Conservation (phyloP, 1,140 invertebrate species). For the Oryctes rhinoceros region DNA sequence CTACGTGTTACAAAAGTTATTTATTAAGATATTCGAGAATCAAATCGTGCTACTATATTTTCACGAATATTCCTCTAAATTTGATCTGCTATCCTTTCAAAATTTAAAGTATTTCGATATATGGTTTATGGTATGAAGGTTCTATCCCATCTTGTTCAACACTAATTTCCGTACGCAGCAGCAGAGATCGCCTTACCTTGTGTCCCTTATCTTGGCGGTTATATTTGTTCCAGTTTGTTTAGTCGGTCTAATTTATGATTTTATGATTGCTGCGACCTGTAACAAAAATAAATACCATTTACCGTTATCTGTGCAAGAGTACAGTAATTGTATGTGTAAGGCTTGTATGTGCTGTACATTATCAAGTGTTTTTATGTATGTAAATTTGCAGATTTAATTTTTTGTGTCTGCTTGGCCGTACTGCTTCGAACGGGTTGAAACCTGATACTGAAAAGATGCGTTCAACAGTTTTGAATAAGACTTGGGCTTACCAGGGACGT, state of each 20-base stretch:
- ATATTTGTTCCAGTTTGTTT: conserved; percentile 26
- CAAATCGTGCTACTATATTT: background rate
- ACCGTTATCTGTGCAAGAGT: background rate
- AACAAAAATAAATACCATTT: conserved; percentile 31
- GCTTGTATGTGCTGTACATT: too few species aligned
- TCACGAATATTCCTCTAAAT: background rate
- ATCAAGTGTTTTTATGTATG: too few species aligned
- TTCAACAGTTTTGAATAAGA: too few species aligned
- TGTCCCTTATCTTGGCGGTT: background rate
- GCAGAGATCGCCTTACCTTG: background rate
- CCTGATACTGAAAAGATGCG: too few species aligned
- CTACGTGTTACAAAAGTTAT: background rate
- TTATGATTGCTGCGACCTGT: conserved; percentile 24
- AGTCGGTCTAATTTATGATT: conserved; percentile 20
- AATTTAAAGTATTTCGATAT: background rate
- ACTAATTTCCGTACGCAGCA: background rate
- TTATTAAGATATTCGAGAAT: background rate
- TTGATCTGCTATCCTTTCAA: background rate
- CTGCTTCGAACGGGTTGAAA: too few species aligned
- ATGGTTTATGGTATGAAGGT: background rate
- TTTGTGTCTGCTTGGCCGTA: too few species aligned
- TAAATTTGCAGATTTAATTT: too few species aligned
- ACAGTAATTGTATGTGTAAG: background rate
- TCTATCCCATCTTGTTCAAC: background rate
- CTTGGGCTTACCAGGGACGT: too few species aligned